Conservation (phyloP, 2,797 vertebrate genomes). For the Hypotaenidia philippensis region DNA sequence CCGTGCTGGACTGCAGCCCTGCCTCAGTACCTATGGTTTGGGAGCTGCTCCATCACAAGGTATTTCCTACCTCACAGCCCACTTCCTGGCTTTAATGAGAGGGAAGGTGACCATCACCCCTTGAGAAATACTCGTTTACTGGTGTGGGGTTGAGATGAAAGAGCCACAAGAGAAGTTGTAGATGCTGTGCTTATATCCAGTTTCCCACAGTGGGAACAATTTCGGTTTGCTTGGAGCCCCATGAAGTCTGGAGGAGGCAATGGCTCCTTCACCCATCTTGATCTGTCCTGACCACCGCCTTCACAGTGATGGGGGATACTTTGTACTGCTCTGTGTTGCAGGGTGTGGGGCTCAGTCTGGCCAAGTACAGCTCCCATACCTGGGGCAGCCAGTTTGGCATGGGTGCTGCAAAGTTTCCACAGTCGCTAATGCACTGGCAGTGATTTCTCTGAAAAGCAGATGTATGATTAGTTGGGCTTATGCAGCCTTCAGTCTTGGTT, state of each 20-base stretch:
- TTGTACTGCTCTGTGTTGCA: background rate
- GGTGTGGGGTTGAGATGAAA: background rate
- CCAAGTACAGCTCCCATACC: rapidly evolving
- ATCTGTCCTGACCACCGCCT: background rate
- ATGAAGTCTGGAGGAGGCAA: background rate
- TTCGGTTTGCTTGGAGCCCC: background rate
- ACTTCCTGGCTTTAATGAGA: background rate
- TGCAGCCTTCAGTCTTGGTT: constrained; percentile 45
- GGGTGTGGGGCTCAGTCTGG: background rate
- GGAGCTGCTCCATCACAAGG: background rate
- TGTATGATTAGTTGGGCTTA: constrained; percentile 32
- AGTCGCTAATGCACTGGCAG: background rate
- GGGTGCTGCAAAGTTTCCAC: background rate
- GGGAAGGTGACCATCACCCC: background rate
- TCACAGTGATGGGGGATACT: background rate
- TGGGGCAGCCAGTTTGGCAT: background rate
- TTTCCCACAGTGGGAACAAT: background rate
- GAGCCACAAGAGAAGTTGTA: background rate
- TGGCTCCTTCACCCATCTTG: background rate
- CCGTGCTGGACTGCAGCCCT: background rate
- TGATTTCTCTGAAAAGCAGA: constrained; percentile 13
- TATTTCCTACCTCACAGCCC: background rate
- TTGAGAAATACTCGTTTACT: background rate
- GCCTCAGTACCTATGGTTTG: background rate
- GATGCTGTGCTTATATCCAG: background rate